phyloP scores from a whole-genome alignment of 2,797 vertebrate genomes.

The Pteronotus mesoamericanus region DNA sequence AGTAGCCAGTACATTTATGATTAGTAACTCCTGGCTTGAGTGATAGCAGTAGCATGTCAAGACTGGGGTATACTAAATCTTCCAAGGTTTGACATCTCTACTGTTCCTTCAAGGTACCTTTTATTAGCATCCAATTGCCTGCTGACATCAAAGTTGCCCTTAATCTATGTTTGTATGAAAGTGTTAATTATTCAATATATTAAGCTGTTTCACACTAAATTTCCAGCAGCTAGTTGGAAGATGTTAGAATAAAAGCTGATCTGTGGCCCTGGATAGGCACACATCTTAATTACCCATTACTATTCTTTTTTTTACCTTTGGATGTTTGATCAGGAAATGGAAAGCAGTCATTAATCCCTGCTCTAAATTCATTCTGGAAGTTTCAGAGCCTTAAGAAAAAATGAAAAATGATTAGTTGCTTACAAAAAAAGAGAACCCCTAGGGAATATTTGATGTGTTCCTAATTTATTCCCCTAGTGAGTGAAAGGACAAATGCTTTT shows the following conservation, averaged over 20 bases:
- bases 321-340: not conserved
- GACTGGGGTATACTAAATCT: not conserved
- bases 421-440: not conserved
- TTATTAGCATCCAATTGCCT: not conserved
- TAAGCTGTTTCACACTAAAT: not conserved
- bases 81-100: not conserved
- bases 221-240: slow-evolving; percentile 2
- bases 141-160: not conserved
- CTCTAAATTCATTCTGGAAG: not conserved
- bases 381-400: not conserved
- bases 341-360: not conserved
- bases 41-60: not conserved
- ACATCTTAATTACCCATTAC: not conserved
- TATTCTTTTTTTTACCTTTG: slow-evolving; percentile 3
- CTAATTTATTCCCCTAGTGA: slow-evolving; percentile 1
- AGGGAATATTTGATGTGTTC: not conserved
- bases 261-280: not conserved
- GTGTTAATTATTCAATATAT: not conserved
- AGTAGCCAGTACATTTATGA: not conserved
- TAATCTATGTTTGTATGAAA: not conserved
- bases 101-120: not conserved
- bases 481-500: not conserved
- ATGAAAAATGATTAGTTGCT: not conserved
- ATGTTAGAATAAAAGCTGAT: not conserved
- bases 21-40: not conserved